Evolutionary conservation across 2,888 invertebrate species (phyloP), one percentile per base, ranked within the genome.

Genomic region (Portevinia maculata): DNA sequence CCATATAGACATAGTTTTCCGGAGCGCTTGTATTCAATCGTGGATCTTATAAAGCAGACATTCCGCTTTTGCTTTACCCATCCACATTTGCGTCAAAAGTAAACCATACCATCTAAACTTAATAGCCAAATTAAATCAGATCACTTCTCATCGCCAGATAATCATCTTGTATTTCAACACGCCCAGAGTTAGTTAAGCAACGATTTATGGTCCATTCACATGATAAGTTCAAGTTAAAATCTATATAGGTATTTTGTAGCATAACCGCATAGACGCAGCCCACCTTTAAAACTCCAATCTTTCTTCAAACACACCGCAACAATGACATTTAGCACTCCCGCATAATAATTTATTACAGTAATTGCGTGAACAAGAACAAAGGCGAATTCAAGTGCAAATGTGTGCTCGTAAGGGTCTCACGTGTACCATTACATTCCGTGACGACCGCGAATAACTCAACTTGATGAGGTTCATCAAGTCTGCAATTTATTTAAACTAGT

Each of bases 301-400:
- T n/a, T 21, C 19, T 46, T 24, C 19, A n/a, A n/a, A n/a, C n/a
- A 24, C 5, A 24, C 24, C 59, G 8, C 6, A 9, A 19, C 65
- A 74, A 67, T 74, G 79, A 67, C 74, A 79, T 67, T 67, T 60
- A 69, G 46, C 32, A 41, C 44, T 52, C 60, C 41, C 41, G 53
- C 60, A 53, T 6, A 34, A 60, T 67, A 73, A 73, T 55, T 60
- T 55, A 67, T 74, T 65, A 53, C 17, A 32, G 17, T 57, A 60
- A 71, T 74, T 79, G 67, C 48, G 67, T 41, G 46, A 55, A 24
- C 24, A 2, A 24, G 24, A 24, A 24, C 24, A 67, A 60, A 59
- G 46, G 50, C 15, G 19, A 48, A 78, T 78, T 73, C 57, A 79
- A 57, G 79, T 79, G 79, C 79, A 79, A 73, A 73, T 79, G 59